These are phyloP conservation scores for Bujurquina vittata DNA, from an alignment of 2,113 vertebrate species.

Conservation along the genomic window DNA sequence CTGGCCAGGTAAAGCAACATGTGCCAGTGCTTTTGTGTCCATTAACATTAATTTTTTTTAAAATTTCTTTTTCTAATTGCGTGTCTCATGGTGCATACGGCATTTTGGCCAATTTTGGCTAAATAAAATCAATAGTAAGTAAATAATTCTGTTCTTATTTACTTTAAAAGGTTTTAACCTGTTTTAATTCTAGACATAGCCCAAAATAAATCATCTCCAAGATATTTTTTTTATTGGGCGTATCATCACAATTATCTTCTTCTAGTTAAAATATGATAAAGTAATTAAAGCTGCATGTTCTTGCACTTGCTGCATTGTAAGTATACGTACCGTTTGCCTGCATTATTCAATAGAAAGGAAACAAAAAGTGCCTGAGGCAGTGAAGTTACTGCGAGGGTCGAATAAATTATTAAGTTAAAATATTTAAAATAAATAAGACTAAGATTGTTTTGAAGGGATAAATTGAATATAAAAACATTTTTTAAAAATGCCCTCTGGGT, in stretches of 20 bases:
- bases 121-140: background rate
- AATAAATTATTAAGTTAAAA: slow-evolving; percentile 9
- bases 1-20: slow-evolving; percentile 6
- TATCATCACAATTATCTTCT: background rate
- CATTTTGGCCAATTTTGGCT: background rate
- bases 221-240: background rate
- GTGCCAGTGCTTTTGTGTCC: background rate
- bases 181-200: background rate
- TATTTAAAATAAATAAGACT: background rate
- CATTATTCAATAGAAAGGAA: background rate
- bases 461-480: background rate
- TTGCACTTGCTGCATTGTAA: background rate
- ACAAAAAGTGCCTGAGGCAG: background rate
- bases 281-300: background rate
- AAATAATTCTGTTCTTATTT: background rate
- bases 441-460: slow-evolving; percentile 2
- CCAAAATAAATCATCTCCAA: background rate
- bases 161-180: background rate
- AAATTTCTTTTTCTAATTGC: background rate
- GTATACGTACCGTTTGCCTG: background rate
- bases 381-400: background rate
- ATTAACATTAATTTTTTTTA: slow-evolving; percentile 1
- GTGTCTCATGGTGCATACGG: background rate
- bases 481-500: background rate
- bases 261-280: background rate